Evolutionary conservation across 2,888 invertebrate genomes (phyloP).

Genomic region (Anarsia innoxiella): DNA sequence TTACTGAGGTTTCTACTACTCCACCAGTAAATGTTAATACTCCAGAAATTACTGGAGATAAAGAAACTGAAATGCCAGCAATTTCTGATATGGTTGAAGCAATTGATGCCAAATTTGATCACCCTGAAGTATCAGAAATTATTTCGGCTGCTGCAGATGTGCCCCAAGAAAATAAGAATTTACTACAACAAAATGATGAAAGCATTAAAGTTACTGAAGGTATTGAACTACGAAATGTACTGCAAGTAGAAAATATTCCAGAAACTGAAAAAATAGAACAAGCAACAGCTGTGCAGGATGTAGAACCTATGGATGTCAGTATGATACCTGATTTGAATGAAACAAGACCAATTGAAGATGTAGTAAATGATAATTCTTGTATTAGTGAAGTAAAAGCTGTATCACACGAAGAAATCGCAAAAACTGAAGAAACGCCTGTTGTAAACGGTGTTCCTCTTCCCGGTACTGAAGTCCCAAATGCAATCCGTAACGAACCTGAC

Average conservation of each 20-base stretch:
- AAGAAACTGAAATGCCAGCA: background rate
- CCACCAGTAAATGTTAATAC: background rate
- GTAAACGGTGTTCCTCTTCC: too few relatives aligned
- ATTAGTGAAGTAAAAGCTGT: constrained; percentile 3
- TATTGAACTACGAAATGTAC: too few relatives aligned
- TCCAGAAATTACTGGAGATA: background rate
- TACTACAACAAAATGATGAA: background rate
- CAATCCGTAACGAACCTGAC: too few relatives aligned
- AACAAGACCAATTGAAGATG: background rate
- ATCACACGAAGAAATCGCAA: too few relatives aligned
- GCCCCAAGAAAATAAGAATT: background rate
- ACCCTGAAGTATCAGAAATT: too few relatives aligned
- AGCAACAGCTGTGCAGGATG: background rate
- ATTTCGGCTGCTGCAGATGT: too few relatives aligned
- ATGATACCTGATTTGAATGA: background rate
- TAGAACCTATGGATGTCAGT: constrained; percentile 3
- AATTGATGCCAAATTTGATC: background rate
- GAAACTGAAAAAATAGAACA: background rate
- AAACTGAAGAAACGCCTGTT: too few relatives aligned
- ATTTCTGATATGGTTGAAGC: background rate
- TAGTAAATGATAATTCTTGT: background rate
- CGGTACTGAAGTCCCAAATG: too few relatives aligned
- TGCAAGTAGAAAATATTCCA: background rate
- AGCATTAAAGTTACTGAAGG: background rate
- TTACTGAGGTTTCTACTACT: too few relatives aligned